Evolutionary conservation across 2,797 vertebrate genomes (phyloP).

Genomic region (Coregonus ussuriensis): DNA sequence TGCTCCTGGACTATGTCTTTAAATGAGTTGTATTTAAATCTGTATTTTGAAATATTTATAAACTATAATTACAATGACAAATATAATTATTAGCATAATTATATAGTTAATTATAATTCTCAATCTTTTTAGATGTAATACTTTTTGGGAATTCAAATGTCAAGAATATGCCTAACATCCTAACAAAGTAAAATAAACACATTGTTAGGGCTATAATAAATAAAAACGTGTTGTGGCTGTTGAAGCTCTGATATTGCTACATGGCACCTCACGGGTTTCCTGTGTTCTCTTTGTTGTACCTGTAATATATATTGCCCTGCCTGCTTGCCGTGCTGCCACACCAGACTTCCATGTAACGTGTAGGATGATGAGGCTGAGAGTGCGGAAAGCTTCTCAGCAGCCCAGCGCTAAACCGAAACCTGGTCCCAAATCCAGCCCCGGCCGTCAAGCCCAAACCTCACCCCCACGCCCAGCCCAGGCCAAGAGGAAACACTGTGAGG

Average conservation of each 20-base stretch:
- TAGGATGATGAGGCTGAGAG: conserved; percentile 98
- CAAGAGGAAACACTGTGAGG: conserved; percentile 91
- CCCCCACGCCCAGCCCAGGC: conserved; percentile 81
- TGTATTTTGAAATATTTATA: background rate
- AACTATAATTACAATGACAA: too few species aligned
- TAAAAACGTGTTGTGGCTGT: background rate
- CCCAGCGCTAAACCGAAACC: conserved; percentile 54
- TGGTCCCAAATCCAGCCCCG: background rate
- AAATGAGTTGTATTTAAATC: background rate
- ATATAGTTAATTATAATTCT: too few species aligned
- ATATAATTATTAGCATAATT: too few species aligned
- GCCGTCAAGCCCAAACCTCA: conserved; percentile 69
- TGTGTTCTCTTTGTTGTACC: background rate
- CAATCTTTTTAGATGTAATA: background rate
- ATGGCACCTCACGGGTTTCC: background rate
- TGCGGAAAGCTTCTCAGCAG: conserved; percentile 96
- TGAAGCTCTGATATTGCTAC: background rate
- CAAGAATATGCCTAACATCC: too few species aligned
- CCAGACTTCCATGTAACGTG: conserved; percentile 92
- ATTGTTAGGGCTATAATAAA: background rate
- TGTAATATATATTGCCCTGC: background rate
- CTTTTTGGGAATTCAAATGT: background rate
- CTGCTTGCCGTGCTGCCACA: conserved; percentile 68
- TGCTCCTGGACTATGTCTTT: background rate
- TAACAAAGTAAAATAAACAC: background rate